Conservation (phyloP, 1,140 invertebrate genomes). For the Drosophila pallidifrons region DNA sequence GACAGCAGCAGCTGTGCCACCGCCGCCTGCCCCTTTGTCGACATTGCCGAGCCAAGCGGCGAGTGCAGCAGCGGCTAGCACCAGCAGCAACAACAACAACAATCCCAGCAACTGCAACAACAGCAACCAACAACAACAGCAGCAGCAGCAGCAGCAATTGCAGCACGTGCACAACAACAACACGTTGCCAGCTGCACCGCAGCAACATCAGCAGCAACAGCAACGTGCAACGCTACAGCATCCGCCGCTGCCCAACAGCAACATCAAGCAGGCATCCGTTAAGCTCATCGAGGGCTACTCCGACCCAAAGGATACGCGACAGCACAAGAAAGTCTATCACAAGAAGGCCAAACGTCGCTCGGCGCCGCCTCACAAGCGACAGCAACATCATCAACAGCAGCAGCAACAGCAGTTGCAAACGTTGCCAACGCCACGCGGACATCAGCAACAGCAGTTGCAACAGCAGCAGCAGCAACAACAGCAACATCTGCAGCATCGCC, state of each 20-base stretch:
- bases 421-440: conserved; percentile 53
- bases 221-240: conserved; percentile 72
- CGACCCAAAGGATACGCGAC: conserved; percentile 79
- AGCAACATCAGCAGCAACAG: conserved; percentile 51
- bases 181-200: conserved; percentile 61
- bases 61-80: conserved; percentile 36
- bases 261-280: conserved; percentile 80
- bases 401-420: conserved; percentile 55
- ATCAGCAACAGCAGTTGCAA: conserved; percentile 51
- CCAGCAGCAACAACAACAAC: conserved; percentile 52
- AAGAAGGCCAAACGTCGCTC: conserved; percentile 75
- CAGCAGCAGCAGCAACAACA: conserved; percentile 50
- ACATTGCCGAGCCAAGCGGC: conserved; percentile 63
- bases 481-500: conserved; percentile 51
- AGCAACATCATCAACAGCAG: conserved; percentile 62
- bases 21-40: conserved; percentile 55
- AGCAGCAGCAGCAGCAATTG: conserved; percentile 33
- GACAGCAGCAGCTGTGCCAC: conserved; percentile 38
- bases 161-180: conserved; percentile 61
- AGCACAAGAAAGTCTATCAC: conserved; percentile 81
- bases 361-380: conserved; percentile 57
- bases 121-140: conserved; percentile 31
- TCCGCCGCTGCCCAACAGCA: conserved; percentile 76
- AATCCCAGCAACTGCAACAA: conserved; percentile 37
- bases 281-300: conserved; percentile 84